Base-by-base conservation (phyloP, 2,888 invertebrate genomes). In the Chrysomela aeneicollis region DNA sequence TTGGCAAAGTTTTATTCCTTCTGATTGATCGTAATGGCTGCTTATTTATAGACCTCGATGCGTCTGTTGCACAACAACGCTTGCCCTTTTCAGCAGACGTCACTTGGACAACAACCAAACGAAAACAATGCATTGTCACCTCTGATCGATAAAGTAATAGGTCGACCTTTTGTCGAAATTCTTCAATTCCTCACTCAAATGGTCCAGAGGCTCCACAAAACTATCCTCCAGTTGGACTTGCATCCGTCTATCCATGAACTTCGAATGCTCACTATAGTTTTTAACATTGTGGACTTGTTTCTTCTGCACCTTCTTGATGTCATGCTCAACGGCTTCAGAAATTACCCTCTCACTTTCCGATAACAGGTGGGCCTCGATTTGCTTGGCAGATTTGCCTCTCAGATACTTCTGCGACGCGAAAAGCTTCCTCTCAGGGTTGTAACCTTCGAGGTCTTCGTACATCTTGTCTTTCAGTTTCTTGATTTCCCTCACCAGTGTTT, bases 321-420 rank as follows among this genome's bases (percentile, higher is more conserved):
- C 84, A 52, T 83, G 73, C 59, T 82, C 82, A 6, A 83, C 79
- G 74, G 81, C 81, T 79, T 83, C 83, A 0, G 84, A 83, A 37
- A 89, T 84, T 73, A 85, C 84, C 68, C 81, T 83, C 70, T 82
- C 79, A 66, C 85, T 88, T 73, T 90, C 88, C 42, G 87, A 85
- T 49, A 91, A 80, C 47, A 91, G 82, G 12, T 88, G 87, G 67
- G 87, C 86, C 70, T 88, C 90, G 66, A 93, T 93, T 51, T 67
- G 63, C 19, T 72, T 74, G 6, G 74, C 73, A 9, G 74, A 74
- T 63, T 72, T 73, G n/a, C 75, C 75, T 74, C 90, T 86, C 52
- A 91, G 80, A 74, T 84, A 85, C 70, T 85, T 86, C 71, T 86
- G 85, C 49, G 83, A 79, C 12, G 84, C 81, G 70, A 81, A 76